Conservation (phyloP, 2,113 vertebrate species). For the Aptenodytes patagonicus region DNA sequence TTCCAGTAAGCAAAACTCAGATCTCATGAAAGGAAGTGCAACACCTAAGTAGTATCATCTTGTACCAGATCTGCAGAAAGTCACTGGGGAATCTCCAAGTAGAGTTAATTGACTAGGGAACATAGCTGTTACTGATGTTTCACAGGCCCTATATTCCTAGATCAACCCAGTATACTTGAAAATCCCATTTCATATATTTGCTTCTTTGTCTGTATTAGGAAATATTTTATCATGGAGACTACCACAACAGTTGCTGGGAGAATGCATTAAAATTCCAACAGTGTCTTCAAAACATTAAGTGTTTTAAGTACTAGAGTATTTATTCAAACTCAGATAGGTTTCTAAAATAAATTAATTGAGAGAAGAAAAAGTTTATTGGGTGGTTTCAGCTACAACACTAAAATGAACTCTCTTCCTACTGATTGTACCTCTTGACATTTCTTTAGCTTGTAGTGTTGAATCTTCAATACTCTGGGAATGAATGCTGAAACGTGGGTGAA, state of each 20-base stretch:
- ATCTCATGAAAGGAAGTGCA: background rate
- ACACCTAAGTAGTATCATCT: background rate
- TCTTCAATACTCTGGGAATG: background rate
- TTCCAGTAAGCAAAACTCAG: background rate
- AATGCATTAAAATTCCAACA: background rate
- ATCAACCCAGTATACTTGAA: background rate
- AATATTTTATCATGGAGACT: background rate
- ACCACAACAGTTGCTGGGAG: background rate
- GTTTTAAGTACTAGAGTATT: background rate
- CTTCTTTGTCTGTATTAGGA: background rate
- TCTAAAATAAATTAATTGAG: conserved; percentile 46
- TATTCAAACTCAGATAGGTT: conserved; percentile 27
- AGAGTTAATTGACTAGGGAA: background rate
- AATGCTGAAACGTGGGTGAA: background rate
- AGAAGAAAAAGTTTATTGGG: background rate
- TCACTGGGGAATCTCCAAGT: background rate
- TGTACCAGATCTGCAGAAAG: background rate
- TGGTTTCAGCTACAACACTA: background rate
- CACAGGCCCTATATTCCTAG: background rate
- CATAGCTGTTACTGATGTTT: background rate
- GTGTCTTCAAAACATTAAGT: background rate
- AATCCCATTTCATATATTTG: background rate
- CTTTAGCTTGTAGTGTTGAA: background rate
- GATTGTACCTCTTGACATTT: conserved; percentile 44
- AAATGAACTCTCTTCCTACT: background rate